phyloP scores from a whole-genome alignment of 2,113 vertebrate genomes.

The Tetrao urogallus region DNA sequence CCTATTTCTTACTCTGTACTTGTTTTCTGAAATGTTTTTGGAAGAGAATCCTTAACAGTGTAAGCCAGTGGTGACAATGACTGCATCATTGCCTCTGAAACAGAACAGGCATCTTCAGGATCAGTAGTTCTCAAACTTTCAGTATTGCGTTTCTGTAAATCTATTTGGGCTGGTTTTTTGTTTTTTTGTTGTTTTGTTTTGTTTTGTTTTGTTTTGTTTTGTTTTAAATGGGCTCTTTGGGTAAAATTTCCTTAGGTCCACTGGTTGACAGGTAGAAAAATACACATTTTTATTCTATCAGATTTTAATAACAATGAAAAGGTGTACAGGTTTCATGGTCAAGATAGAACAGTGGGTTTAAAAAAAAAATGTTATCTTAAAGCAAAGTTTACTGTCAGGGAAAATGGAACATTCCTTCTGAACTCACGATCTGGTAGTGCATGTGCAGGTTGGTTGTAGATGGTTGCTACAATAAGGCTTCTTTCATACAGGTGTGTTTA shows the following conservation, averaged over 20 bases:
- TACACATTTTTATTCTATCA: slow-evolving; percentile 53
- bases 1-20: not conserved
- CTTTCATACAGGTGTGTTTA: slow-evolving; percentile 99
- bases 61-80: not conserved
- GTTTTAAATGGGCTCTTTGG: not conserved
- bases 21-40: not conserved
- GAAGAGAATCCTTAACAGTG: not conserved
- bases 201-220: not conserved
- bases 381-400: slow-evolving; percentile 81
- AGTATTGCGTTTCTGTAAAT: slow-evolving; percentile 42
- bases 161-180: slow-evolving; percentile 39
- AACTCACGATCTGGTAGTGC: slow-evolving; percentile 82
- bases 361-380: slow-evolving; percentile 84
- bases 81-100: not conserved
- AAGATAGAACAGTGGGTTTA: slow-evolving; percentile 76
- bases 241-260: slow-evolving; percentile 46
- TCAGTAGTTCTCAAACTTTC: slow-evolving; percentile 37
- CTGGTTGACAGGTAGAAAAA: slow-evolving; percentile 58
- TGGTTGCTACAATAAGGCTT: slow-evolving; percentile 91
- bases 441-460: slow-evolving; percentile 86
- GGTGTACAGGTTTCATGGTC: slow-evolving; percentile 73
- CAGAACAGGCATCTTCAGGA: not conserved
- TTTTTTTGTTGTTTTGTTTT: too few species aligned
- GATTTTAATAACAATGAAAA: slow-evolving; percentile 77
- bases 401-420: slow-evolving; percentile 81